Evolutionary conservation across 1,140 invertebrate genomes (phyloP), one percentile per base, ranked within the genome.

Genomic region (Drosophila funebris): DNA sequence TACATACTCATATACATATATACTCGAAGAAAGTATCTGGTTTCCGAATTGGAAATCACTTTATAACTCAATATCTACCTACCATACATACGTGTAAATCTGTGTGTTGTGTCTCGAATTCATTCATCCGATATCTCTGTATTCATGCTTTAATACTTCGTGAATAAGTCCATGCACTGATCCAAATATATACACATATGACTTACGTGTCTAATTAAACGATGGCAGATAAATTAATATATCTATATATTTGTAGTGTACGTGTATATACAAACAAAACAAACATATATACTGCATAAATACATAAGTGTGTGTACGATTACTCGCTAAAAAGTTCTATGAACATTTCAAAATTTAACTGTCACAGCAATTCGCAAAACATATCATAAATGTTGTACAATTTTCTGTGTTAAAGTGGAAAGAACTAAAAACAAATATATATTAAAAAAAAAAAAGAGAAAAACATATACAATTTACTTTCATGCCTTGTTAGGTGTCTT

Each of bases 341-440:
- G 24, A 84, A 72, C 68, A 75, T 72, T 78, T 29, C 57, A 69
- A 71, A 63, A 73, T 73, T 82, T 91, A 90, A 89, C 76, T 89
- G 80, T 91, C 79, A 85, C 90, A 89, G 89, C 89, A 91, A 90
- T 91, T 91, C 76, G 84, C 77, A 85, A 91, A 90, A 91, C 90
- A 91, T 91, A 91, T 91, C 90, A 91, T 91, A 87, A 91, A 90
- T 91, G 90, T 91, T 91, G 90, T 91, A 91, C 73, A 73, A 91
- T 78, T 78, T 77, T 90, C 83, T 74, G 73, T 77, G 75, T 84
- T 88, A 77, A 71, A 48, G 39, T 64, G 54, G 9, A 78, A 64
- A 54, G n/a, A 64, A 37, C 16, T 27, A 57, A 64, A 43, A 16
- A 52, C 29, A 69, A 39, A 9, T 7, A 43, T 13, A 66, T 14